phyloP scores from a whole-genome alignment of 2,888 invertebrate genomes.

The Bugula neritina region DNA sequence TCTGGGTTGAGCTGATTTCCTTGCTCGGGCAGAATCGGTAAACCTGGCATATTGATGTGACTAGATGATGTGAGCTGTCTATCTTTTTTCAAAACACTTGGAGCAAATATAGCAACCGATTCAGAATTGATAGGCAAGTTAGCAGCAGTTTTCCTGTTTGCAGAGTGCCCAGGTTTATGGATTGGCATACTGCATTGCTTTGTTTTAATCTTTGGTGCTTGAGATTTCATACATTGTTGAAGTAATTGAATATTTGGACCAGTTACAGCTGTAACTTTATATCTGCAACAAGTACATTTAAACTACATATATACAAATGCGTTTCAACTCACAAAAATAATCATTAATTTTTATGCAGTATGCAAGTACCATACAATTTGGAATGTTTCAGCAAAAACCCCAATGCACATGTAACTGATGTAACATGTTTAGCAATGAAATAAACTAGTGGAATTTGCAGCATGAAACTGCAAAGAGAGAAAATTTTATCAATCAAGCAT shows the following conservation, averaged over 20 bases:
- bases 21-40: background rate
- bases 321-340: no score
- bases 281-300: background rate
- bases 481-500: no score
- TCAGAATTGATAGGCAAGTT: background rate
- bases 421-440: no score
- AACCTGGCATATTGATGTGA: background rate
- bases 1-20: no score
- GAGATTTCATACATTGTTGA: background rate
- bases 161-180: background rate
- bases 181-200: no score
- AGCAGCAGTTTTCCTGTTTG: background rate
- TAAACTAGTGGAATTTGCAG: no score
- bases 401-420: no score
- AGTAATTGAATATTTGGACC: constrained; percentile 3
- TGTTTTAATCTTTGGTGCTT: background rate
- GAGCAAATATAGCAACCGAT: background rate
- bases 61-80: background rate
- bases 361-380: no score
- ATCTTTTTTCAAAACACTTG: background rate
- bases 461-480: no score
- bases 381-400: no score
- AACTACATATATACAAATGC: no score
- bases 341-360: no score
- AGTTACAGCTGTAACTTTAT: background rate